These are phyloP conservation scores for Orthosia cruda DNA, from an alignment of 2,888 invertebrate species.

Conservation along the genomic window DNA sequence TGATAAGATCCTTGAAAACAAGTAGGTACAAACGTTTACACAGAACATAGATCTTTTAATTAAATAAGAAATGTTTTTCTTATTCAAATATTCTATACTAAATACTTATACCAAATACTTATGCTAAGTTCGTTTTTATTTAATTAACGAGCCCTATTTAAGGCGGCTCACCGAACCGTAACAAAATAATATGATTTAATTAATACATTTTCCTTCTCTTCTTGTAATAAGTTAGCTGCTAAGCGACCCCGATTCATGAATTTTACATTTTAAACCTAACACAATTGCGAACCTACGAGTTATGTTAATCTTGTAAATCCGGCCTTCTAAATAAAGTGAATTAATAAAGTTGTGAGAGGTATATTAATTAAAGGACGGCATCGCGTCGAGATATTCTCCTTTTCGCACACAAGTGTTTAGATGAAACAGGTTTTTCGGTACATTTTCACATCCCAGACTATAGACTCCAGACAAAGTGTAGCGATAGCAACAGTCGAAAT, in stretches of 20 bases:
- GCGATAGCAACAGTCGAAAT: no score
- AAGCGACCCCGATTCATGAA: slow-evolving; percentile 58
- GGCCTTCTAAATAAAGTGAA: slow-evolving; percentile 46
- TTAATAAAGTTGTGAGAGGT: slow-evolving; percentile 24
- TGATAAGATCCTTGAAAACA: no score
- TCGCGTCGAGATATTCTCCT: slow-evolving; percentile 5
- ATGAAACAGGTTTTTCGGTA: background rate
- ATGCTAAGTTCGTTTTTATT: no score
- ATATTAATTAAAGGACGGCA: slow-evolving; percentile 23
- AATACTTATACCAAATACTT: no score
- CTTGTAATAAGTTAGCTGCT: slow-evolving; percentile 43
- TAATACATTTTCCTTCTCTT: slow-evolving; percentile 16
- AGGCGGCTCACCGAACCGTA: slow-evolving; percentile 36
- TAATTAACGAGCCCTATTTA: slow-evolving; percentile 34
- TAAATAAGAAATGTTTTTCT: no score
- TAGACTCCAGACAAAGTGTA: no score
- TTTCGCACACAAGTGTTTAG: background rate
- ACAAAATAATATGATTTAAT: slow-evolving; percentile 61
- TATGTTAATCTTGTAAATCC: slow-evolving; percentile 57
- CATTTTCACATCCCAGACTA: background rate
- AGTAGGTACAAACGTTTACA: no score
- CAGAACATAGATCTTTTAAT: no score
- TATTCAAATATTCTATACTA: no score
- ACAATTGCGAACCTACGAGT: slow-evolving; percentile 50
- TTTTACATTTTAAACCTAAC: slow-evolving; percentile 61